phyloP scores from a whole-genome alignment of 2,888 invertebrate genomes.

The Himalopsyche tibetana region DNA sequence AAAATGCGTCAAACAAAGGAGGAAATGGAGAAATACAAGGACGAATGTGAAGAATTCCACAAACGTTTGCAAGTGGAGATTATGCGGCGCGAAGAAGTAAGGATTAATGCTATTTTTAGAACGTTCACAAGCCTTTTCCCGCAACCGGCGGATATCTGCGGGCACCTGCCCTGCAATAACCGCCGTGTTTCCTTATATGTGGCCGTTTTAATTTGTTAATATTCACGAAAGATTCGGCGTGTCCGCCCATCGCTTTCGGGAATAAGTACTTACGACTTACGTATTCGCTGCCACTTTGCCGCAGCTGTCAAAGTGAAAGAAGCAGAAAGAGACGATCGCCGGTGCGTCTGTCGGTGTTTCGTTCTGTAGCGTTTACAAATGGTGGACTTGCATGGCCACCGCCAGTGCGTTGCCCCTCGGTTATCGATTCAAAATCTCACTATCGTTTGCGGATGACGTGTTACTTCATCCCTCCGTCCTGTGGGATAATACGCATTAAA shows the following conservation, averaged over 20 bases:
- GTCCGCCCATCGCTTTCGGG: slow-evolving; percentile 59
- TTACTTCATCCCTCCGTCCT: slow-evolving; percentile 32
- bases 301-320: slow-evolving; percentile 60
- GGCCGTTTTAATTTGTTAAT: slow-evolving; percentile 8
- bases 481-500: not conserved
- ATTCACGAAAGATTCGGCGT: slow-evolving; percentile 56
- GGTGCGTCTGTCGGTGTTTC: slow-evolving; percentile 49
- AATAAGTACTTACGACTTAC: slow-evolving; percentile 53
- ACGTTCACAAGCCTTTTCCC: slow-evolving; percentile 19
- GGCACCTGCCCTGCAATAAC: slow-evolving; percentile 4
- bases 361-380: slow-evolving; percentile 54
- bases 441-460: slow-evolving; percentile 58
- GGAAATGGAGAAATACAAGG: slow-evolving; percentile 99
- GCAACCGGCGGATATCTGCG: slow-evolving; percentile 2
- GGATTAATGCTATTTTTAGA: slow-evolving; percentile 54
- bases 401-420: slow-evolving; percentile 58
- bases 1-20: slow-evolving; percentile 99
- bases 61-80: slow-evolving; percentile 96
- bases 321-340: slow-evolving; percentile 55
- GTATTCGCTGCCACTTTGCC: slow-evolving; percentile 54
- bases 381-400: slow-evolving; percentile 43
- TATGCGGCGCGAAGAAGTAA: slow-evolving; percentile 98
- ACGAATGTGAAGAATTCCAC: slow-evolving; percentile 97
- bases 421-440: slow-evolving; percentile 60
- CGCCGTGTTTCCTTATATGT: slow-evolving; percentile 31